Conservation (phyloP, 2,888 invertebrate species). For the Oeneis ivallda region DNA sequence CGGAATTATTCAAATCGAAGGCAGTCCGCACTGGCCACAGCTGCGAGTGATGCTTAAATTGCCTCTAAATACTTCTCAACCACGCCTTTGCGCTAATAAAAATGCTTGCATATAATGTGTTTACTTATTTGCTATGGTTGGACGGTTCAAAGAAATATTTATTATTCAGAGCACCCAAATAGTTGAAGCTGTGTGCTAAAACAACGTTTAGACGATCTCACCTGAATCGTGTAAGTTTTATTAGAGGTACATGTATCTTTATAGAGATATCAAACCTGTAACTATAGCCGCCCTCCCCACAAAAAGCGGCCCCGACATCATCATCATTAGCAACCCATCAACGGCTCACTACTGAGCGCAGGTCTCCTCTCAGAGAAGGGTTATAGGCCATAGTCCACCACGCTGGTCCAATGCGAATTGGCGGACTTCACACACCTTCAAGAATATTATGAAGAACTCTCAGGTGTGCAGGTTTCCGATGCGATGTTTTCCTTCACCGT, state of each 20-base stretch:
- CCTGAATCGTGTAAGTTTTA: not conserved
- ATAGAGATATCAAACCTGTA: not conserved
- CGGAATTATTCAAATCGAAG: slow-evolving; percentile 26
- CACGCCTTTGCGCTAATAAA: slow-evolving; percentile 15
- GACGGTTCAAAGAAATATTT: not conserved
- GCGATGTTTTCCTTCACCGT: too few species aligned
- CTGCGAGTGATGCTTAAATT: slow-evolving; percentile 9
- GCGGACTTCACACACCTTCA: too few species aligned
- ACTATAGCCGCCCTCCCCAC: too few species aligned
- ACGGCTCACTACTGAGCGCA: too few species aligned
- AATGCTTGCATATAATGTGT: not conserved
- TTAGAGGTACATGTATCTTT: not conserved
- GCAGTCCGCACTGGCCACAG: slow-evolving; percentile 6
- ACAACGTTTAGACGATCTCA: not conserved
- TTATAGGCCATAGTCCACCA: too few species aligned
- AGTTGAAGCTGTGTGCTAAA: not conserved
- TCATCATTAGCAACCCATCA: too few species aligned
- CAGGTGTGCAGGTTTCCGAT: too few species aligned
- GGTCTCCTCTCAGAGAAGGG: too few species aligned
- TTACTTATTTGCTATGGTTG: slow-evolving; percentile 3
- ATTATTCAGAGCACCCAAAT: not conserved
- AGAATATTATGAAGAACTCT: too few species aligned
- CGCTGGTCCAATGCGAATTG: too few species aligned
- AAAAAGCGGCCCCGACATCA: too few species aligned
- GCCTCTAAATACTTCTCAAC: slow-evolving; percentile 16